Evolutionary conservation across 2,113 vertebrate genomes (phyloP).

Genomic region (Vulpes lagopus): DNA sequence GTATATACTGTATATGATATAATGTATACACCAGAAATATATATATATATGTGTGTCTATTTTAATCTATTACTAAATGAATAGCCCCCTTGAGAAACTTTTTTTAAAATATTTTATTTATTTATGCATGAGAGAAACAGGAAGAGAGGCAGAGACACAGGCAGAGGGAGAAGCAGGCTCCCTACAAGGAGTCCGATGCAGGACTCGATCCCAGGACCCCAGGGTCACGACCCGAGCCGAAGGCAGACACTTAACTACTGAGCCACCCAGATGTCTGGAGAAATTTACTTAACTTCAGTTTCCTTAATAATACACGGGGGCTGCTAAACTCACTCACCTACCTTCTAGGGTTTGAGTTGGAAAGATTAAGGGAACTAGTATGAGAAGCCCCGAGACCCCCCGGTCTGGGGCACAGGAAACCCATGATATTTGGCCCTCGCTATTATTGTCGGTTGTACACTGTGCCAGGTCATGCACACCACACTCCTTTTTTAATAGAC

Average conservation of each 20-base stretch:
- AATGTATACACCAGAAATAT: too few relatives aligned
- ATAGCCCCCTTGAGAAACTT: not conserved
- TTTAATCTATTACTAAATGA: not conserved
- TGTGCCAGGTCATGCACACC: rapidly evolving
- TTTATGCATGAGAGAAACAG: too few relatives aligned
- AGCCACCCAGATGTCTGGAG: too few relatives aligned
- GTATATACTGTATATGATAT: not conserved
- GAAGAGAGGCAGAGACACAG: too few relatives aligned
- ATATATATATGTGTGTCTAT: not conserved
- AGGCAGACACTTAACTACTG: too few relatives aligned
- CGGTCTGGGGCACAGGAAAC: not conserved
- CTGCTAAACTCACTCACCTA: rapidly evolving
- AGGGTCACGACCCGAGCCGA: too few relatives aligned
- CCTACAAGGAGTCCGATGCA: too few relatives aligned
- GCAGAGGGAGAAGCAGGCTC: too few relatives aligned
- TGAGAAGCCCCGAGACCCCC: rapidly evolving
- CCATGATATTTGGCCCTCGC: rapidly evolving
- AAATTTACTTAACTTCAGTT: not conserved
- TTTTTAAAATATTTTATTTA: too few relatives aligned
- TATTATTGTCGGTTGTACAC: not conserved
- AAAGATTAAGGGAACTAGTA: not conserved
- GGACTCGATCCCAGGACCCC: too few relatives aligned
- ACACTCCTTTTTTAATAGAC: not conserved
- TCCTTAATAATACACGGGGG: not conserved
- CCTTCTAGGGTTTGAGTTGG: not conserved